These are phyloP conservation scores for Ethmia dodecea DNA, from an alignment of 2,888 invertebrate species.

Conservation along the genomic window DNA sequence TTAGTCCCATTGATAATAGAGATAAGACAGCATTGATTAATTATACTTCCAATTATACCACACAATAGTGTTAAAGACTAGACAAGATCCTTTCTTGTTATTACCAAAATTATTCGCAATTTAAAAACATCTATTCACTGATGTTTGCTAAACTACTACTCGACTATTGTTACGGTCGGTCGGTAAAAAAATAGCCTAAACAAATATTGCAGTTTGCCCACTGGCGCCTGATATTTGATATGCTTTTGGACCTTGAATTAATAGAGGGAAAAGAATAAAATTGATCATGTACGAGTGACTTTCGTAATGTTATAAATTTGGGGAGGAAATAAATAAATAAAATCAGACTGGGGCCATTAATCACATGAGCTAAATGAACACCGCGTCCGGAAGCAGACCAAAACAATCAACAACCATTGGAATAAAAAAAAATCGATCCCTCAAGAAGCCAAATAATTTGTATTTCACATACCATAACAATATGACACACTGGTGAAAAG, in stretches of 20 bases:
- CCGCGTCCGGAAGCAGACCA: slow-evolving; percentile 38
- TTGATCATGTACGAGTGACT: too few species aligned
- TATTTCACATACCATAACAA: slow-evolving; percentile 31
- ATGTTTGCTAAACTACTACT: too few species aligned
- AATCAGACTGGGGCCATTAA: slow-evolving; percentile 29
- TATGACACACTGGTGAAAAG: slow-evolving; percentile 21
- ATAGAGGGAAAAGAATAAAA: background rate
- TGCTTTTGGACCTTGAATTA: slow-evolving; percentile 1
- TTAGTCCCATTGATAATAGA: slow-evolving; percentile 8
- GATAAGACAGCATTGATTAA: background rate
- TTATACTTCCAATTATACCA: background rate
- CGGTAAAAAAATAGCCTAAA: slow-evolving; percentile 43
- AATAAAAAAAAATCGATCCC: slow-evolving; percentile 32
- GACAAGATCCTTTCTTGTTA: too few species aligned
- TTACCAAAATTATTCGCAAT: too few species aligned
- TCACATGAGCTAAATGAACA: slow-evolving; percentile 29
- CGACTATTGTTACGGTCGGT: too few species aligned
- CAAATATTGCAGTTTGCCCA: slow-evolving; percentile 66
- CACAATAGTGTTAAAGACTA: background rate
- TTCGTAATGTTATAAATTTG: too few species aligned
- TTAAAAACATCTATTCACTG: too few species aligned
- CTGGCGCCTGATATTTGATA: slow-evolving; percentile 68
- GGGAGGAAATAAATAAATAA: too few species aligned
- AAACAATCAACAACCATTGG: slow-evolving; percentile 27
- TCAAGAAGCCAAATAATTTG: slow-evolving; percentile 39